Evolutionary conservation across 2,113 vertebrate genomes (phyloP), one percentile per base, ranked within the genome.

Genomic region (Regulus satrapa): DNA sequence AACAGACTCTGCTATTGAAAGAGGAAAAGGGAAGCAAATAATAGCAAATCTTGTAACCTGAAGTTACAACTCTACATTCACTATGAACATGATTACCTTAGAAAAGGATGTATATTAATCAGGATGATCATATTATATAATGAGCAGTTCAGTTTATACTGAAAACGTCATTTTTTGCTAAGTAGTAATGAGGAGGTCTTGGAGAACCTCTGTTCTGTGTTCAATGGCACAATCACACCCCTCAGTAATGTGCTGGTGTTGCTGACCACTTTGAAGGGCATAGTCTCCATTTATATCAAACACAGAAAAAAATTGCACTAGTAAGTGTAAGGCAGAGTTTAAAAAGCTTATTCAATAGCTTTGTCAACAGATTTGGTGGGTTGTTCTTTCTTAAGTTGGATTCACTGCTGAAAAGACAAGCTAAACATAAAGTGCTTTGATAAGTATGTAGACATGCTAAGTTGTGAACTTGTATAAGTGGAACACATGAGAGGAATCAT

Each of bases 401-500:
- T 55, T 93, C 64, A 29, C 24, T 80, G 8, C 20, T 92, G 49
- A 83, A 14, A 55, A 26, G n/a, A 38, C 32, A 48, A 59, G 25
- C 40, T 56, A 64, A 83, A 58, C 38, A 41, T 31, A 7, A 45
- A 81, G 28, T 38, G 17, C 36, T 86, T 61, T 4, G 2, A 0
- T 84, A 71, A 78, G 32, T 61, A 41, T 25, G 18, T 29, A 31
- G 32, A 72, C 32, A 48, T 78, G 49, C 14, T 55, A 26, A 69
- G 38, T 38, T 77, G 24, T 59, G 45, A 75, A 13, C 40, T 34
- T 63, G 15, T 54, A 4, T 88, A 40, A 16, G 21, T 69, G 62
- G 46, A 55, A 36, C n/a, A 43, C 9, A 2, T 10, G 25, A 62
- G 29, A 17, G 11, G 24, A 29, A 32, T 67, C 0, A 0, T 46